Conservation (phyloP, 2,888 invertebrate genomes). For the Caprella mutica region DNA sequence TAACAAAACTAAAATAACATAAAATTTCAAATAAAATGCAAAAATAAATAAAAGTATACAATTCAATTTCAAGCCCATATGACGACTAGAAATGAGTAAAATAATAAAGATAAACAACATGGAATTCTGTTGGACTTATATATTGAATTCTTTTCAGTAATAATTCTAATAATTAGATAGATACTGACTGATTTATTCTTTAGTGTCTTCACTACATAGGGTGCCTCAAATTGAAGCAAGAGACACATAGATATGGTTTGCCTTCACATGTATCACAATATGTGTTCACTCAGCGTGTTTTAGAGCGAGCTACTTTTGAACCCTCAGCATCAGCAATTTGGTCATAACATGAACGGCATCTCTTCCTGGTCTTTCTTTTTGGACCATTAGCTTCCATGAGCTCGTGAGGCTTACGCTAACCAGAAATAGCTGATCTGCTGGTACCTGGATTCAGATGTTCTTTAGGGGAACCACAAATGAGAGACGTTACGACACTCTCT, state of each 20-base stretch:
- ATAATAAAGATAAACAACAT: too few relatives aligned
- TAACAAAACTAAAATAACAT: too few relatives aligned
- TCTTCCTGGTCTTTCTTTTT: conserved; percentile 6
- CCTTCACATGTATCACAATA: neutral
- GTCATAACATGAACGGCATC: conserved; percentile 5
- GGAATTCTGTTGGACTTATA: too few relatives aligned
- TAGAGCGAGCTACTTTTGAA: neutral
- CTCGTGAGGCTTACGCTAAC: neutral
- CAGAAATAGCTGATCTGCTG: neutral
- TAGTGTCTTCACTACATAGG: too few relatives aligned
- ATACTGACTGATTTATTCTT: too few relatives aligned
- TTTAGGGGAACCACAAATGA: neutral
- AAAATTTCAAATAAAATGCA: too few relatives aligned
- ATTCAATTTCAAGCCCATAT: too few relatives aligned
- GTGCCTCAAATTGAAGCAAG: too few relatives aligned
- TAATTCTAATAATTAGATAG: too few relatives aligned
- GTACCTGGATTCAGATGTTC: conserved; percentile 2
- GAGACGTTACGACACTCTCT: conserved; percentile 1
- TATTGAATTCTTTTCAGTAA: too few relatives aligned
- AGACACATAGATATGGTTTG: conserved; percentile 1
- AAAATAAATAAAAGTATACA: too few relatives aligned
- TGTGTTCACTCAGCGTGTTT: conserved; percentile 11
- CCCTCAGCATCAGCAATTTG: neutral
- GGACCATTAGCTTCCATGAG: conserved; percentile 6
- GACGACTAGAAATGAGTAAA: too few relatives aligned